Evolutionary conservation across 2,113 vertebrate species (phyloP).

Genomic region (Peromyscus leucopus): DNA sequence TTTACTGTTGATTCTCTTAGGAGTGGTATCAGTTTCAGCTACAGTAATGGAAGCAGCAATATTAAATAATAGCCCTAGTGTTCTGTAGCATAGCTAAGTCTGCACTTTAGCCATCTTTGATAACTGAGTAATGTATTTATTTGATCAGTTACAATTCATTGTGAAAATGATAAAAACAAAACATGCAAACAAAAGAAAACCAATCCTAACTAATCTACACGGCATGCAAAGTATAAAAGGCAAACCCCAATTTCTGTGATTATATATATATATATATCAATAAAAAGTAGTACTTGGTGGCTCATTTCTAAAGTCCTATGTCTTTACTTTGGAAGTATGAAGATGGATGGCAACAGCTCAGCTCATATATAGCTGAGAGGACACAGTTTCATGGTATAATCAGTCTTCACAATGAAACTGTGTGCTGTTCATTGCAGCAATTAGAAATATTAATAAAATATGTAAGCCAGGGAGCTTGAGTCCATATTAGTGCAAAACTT

Average conservation of each 20-base stretch:
- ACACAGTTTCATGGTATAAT: not conserved
- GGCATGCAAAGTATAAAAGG: not conserved
- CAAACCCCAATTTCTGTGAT: not conserved
- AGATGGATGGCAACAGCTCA: not conserved
- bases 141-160: slow-evolving; percentile 59
- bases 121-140: not conserved
- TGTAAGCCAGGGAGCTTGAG: not conserved
- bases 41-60: not conserved
- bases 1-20: not conserved
- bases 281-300: not conserved
- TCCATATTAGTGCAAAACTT: not conserved
- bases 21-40: not conserved
- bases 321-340: not conserved
- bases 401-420: not conserved
- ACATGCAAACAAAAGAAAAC: not conserved
- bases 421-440: slow-evolving; percentile 24
- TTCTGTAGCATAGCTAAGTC: not conserved
- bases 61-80: not conserved
- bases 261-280: not conserved
- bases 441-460: slow-evolving; percentile 47
- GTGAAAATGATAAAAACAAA: not conserved
- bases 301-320: slow-evolving; percentile 40
- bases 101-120: not conserved
- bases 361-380: not conserved
- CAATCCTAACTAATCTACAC: not conserved